A percentile compares a stretch with the other conserved stretches of the same genome.
phyloP scores from a whole-genome alignment of 2,797 vertebrate genomes.

The Cygnus olor region DNA sequence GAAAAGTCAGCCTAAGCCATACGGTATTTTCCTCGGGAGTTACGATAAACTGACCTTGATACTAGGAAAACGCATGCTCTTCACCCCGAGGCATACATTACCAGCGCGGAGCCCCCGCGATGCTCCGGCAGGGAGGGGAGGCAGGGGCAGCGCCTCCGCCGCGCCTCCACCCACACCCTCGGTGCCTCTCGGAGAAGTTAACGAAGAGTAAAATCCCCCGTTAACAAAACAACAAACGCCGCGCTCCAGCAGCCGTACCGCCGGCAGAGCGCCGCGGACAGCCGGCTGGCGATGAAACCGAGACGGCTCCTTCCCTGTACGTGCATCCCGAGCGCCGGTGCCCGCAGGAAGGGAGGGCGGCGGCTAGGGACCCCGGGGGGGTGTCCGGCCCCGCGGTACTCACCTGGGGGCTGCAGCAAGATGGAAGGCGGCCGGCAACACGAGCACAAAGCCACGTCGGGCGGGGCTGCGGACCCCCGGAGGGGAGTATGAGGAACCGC shows the following conservation, averaged over 20 bases:
- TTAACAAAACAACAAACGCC: neutral
- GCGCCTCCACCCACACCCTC: neutral
- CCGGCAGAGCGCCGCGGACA: neutral
- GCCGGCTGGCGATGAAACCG: neutral
- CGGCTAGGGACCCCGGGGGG: neutral
- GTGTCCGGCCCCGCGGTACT: neutral
- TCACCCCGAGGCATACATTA: neutral
- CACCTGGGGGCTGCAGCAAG: neutral
- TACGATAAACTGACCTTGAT: conserved; percentile 68
- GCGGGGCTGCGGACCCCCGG: too few species aligned
- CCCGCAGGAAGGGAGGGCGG: neutral
- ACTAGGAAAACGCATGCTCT: conserved; percentile 10
- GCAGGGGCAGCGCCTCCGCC: neutral
- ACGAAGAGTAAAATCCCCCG: neutral
- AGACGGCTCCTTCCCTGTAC: neutral
- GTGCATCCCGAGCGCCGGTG: neutral
- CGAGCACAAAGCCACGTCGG: too few species aligned
- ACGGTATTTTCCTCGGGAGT: conserved; percentile 55
- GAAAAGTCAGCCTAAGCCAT: conserved; percentile 47
- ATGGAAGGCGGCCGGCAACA: neutral
- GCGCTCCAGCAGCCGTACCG: neutral
- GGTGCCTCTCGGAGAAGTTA: neutral
- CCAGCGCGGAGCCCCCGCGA: neutral
- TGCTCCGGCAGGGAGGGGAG: neutral
- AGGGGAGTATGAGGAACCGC: too few species aligned